Evolutionary conservation across 2,113 vertebrate species (phyloP).

Genomic region (Jaculus jaculus): DNA sequence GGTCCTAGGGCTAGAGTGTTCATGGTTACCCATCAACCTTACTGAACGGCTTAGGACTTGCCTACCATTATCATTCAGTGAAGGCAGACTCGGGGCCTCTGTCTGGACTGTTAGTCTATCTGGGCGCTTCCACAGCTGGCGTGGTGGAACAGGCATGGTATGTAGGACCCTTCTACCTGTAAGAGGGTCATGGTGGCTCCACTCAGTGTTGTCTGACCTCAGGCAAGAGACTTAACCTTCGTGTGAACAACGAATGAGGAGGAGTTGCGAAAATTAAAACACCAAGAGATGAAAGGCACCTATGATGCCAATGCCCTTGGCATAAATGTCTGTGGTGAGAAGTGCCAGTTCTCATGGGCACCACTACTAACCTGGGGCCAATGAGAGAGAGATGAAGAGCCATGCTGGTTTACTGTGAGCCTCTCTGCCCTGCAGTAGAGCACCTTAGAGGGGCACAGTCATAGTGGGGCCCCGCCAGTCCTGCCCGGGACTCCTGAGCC

Average conservation of each 20-base stretch:
- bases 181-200: background rate
- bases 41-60: background rate
- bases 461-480: rapidly evolving
- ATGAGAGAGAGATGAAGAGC: background rate
- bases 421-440: background rate
- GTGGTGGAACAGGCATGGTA: background rate
- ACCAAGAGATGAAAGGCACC: background rate
- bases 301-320: no score
- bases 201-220: background rate
- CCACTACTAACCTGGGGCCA: background rate
- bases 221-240: background rate
- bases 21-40: background rate
- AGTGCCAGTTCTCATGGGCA: no score
- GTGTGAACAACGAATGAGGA: background rate
- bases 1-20: no score
- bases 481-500: background rate
- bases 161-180: background rate
- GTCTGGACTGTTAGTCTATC: background rate
- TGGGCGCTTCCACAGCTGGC: background rate
- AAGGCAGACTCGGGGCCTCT: background rate
- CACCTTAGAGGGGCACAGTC: background rate
- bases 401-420: rapidly evolving
- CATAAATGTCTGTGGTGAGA: rapidly evolving
- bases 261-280: no score
- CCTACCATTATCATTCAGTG: background rate